Evolutionary conservation across 2,113 vertebrate species (phyloP), one percentile per base, ranked within the genome.

Genomic region (Engystomops pustulosus): DNA sequence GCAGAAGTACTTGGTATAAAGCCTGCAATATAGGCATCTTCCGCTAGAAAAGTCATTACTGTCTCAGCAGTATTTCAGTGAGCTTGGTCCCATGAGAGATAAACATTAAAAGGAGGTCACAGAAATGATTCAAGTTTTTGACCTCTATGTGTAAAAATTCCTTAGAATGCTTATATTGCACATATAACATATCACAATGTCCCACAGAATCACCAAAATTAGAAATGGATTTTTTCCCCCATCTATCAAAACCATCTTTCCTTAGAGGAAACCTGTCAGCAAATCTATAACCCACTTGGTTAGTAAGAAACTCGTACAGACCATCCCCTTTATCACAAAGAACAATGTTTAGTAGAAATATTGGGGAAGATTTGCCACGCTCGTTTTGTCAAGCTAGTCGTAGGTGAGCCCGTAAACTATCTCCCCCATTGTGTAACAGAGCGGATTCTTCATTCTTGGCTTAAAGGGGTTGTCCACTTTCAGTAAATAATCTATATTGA

Each of bases 1-100:
- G 27, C 27, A 53, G 67, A 30, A 71, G 20, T 25, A 55, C 7
- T 55, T 70, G 41, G 62, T 27, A 36, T 6, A 25, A 81, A 41
- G 38, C 20, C n/a, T 55, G 79, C 34, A 49, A 55, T 51, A 41
- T 10, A 68, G 25, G 49, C 49, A 36, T 34, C 38, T 79, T 67
- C 23, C 25, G 23, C 65, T 53, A 20, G 32, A 36, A 55, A 81
- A 81, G 67, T 49, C 79, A 81, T 70, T 81, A 70, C 62, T 18
- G n/a, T 70, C 67, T 81, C 65, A 81, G 79, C 79, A 71, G 65
- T 55, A 81, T 70, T 55, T 53, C 34, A 9, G 55, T 81, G 79
- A 81, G 65, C 65, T 71, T 34, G 55, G 32, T 49, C 79, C 45
- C 67, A 81, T 38, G 79, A 68, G 62, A 81, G 27, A 71, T 53